Evolutionary conservation across 2,113 vertebrate species (phyloP).

Genomic region (Platanista minor): DNA sequence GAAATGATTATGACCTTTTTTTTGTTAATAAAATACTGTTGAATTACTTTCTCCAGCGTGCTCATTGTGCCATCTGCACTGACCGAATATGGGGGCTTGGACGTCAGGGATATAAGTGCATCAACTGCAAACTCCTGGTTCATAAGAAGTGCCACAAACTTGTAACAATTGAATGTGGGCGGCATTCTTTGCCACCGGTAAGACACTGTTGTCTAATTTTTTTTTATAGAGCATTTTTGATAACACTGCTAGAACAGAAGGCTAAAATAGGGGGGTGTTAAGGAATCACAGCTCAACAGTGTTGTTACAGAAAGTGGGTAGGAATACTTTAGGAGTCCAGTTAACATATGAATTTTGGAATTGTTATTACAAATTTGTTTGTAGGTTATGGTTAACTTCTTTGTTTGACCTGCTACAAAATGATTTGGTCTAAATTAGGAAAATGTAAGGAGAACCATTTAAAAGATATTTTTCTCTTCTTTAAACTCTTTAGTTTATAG

Average conservation of each 20-base stretch:
- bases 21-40: background rate
- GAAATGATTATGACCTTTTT: background rate
- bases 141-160: conserved; percentile 99
- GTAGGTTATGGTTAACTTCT: background rate
- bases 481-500: background rate
- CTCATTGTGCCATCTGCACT: conserved; percentile 97
- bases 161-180: conserved; percentile 91
- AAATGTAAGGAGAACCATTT: background rate
- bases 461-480: background rate
- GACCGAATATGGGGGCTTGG: conserved; percentile 98
- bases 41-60: conserved; percentile 84
- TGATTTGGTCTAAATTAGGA: conserved; percentile 17
- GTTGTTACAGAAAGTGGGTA: background rate
- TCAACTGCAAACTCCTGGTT: conserved; percentile 98
- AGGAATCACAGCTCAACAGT: background rate
- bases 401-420: background rate
- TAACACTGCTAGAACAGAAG: background rate
- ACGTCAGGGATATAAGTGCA: conserved; percentile 98
- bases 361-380: conserved; percentile 1
- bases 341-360: background rate
- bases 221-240: background rate
- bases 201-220: background rate
- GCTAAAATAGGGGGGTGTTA: background rate
- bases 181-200: conserved; percentile 85
- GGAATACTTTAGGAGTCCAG: background rate